These are phyloP conservation scores for Habrosyne pyritoides DNA, from an alignment of 2,888 invertebrate genomes.

Conservation along the genomic window DNA sequence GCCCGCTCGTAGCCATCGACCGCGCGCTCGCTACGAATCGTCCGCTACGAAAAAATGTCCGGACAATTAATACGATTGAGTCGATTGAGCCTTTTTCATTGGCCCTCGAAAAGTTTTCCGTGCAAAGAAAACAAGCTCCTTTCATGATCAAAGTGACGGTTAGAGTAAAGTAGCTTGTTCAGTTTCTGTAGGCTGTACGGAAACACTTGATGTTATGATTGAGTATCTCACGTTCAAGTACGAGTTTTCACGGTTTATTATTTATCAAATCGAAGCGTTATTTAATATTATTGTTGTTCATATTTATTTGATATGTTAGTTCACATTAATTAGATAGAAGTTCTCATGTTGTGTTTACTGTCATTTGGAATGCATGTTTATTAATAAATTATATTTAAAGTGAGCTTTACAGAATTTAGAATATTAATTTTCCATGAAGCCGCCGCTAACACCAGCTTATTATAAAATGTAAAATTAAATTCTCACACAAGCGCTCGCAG, in stretches of 20 bases:
- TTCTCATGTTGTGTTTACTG: no score
- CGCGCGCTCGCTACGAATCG: conserved; percentile 37
- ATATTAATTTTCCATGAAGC: conserved; percentile 34
- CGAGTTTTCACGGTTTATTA: not conserved
- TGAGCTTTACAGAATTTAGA: conserved; percentile 29
- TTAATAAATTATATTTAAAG: conserved; percentile 28
- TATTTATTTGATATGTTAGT: no score
- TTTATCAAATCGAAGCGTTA: not conserved
- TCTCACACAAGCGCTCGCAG: conserved; percentile 23
- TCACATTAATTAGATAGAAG: no score
- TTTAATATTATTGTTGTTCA: no score
- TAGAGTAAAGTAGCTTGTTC: conserved; percentile 1
- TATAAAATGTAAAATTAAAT: conserved; percentile 42
- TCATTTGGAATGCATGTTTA: no score
- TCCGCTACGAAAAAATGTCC: conserved; percentile 24
- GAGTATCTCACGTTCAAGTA: not conserved
- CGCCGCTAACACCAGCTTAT: conserved; percentile 27
- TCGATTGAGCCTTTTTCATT: conserved; percentile 50
- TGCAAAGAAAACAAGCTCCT: not conserved
- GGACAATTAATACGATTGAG: conserved; percentile 61
- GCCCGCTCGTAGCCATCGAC: conserved; percentile 53
- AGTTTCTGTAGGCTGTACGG: not conserved
- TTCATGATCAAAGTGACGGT: conserved; percentile 3
- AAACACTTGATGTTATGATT: conserved; percentile 1
- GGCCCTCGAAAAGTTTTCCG: conserved; percentile 19